These are phyloP conservation scores for Slavum lentiscoides DNA, from an alignment of 2,888 invertebrate genomes.

Conservation along the genomic window DNA sequence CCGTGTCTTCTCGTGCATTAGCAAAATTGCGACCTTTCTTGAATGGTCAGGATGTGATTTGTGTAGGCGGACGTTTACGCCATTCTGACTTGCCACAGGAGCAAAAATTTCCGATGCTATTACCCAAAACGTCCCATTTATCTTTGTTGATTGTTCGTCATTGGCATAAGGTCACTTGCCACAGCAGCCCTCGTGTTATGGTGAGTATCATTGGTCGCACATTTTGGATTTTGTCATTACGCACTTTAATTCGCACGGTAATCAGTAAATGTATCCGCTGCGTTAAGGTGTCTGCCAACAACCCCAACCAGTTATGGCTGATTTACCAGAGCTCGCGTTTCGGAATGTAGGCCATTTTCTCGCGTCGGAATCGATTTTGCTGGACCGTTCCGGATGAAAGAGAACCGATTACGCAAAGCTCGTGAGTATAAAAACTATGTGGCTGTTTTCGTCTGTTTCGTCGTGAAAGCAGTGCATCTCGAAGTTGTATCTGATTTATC, in stretches of 20 bases:
- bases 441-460: conserved; percentile 57
- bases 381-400: conserved; percentile 21
- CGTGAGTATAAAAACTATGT: conserved; percentile 56
- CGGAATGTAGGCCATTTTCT: conserved; percentile 18
- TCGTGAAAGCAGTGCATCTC: conserved; percentile 56
- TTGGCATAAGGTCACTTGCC: too few species aligned
- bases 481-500: conserved; percentile 56
- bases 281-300: neutral
- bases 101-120: too few species aligned
- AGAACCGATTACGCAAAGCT: conserved; percentile 41
- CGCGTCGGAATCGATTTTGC: conserved; percentile 34
- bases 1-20: too few species aligned
- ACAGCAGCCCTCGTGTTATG: too few species aligned
- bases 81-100: too few species aligned
- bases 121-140: too few species aligned
- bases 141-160: too few species aligned
- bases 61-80: too few species aligned
- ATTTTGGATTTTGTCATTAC: neutral
- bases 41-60: too few species aligned
- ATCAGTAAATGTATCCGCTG: neutral
- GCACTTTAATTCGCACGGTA: neutral
- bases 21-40: too few species aligned
- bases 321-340: conserved; percentile 3
- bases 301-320: neutral
- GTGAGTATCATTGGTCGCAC: too few species aligned